These are phyloP conservation scores for Ochropacha duplaris DNA, from an alignment of 2,888 invertebrate genomes.

Conservation along the genomic window DNA sequence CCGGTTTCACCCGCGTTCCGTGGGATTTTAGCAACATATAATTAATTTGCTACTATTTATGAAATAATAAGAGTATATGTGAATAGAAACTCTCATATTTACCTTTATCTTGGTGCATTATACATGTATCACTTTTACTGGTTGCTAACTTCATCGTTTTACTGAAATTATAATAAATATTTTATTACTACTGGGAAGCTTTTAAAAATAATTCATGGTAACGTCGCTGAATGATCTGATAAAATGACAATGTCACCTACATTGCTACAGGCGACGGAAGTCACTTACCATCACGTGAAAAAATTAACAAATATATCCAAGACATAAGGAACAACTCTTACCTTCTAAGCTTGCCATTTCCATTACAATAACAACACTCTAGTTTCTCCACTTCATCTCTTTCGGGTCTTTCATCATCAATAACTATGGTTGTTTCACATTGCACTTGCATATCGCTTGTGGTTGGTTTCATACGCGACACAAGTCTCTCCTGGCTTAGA, in stretches of 20 bases:
- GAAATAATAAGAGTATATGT: no score
- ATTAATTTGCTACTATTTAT: no score
- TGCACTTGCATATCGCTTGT: constrained; percentile 70
- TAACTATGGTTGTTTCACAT: constrained; percentile 34
- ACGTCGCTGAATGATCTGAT: no score
- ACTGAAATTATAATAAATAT: constrained; percentile 38
- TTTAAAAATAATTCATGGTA: no score
- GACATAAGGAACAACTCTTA: neutral
- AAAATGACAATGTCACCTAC: no score
- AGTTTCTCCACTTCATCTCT: neutral
- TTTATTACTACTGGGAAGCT: no score
- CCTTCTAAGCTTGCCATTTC: neutral
- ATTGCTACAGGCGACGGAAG: no score
- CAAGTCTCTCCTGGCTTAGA: constrained; percentile 57
- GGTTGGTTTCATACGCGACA: constrained; percentile 29
- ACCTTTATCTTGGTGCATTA: constrained; percentile 47
- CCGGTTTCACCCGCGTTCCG: neutral
- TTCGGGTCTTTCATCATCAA: neutral
- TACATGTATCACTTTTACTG: constrained; percentile 58
- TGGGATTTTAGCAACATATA: neutral
- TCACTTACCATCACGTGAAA: no score
- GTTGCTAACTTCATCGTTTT: constrained; percentile 43
- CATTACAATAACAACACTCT: neutral
- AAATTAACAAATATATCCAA: no score
- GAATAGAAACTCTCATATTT: neutral